Conservation (phyloP, 53 echinoderm and acorn worm genomes). For the Holothuria leucospilota region DNA sequence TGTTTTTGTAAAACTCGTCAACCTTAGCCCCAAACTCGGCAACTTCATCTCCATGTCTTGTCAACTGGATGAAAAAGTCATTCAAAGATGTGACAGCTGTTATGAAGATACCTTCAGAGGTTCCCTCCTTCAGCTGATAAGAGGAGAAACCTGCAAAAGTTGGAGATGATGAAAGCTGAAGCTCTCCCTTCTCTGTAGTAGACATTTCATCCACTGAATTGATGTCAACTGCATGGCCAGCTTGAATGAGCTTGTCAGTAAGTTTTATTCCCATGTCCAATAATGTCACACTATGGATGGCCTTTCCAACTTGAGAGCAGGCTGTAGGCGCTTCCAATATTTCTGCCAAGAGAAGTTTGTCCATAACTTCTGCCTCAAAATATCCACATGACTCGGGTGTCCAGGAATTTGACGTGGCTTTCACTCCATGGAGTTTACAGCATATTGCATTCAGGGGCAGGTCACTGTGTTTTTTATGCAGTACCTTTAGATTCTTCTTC, state of each 20-base stretch:
- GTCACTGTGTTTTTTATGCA: constrained; percentile 48
- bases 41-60: constrained; percentile 35
- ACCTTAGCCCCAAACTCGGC: constrained; percentile 6
- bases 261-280: constrained; percentile 84
- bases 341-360: constrained; percentile 80
- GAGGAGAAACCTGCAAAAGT: constrained; percentile 32
- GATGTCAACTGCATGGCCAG: constrained; percentile 52
- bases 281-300: constrained; percentile 49
- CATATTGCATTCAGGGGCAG: constrained; percentile 64
- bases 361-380: constrained; percentile 60
- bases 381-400: constrained; percentile 48
- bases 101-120: constrained; percentile 64
- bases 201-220: neutral
- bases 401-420: constrained; percentile 48
- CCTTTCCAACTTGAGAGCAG: neutral
- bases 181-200: neutral
- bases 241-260: constrained; percentile 58
- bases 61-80: constrained; percentile 79
- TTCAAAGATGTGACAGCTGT: constrained; percentile 68
- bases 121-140: neutral
- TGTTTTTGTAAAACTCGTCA: constrained; percentile 37
- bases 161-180: neutral
- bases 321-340: constrained; percentile 34
- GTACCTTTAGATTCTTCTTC: constrained; percentile 43
- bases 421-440: constrained; percentile 55